Percentiles rank a stretch among this genome's conserved stretches.
Evolutionary conservation across 2,797 vertebrate species (phyloP).

Genomic region (Sebastolobus altivelis): DNA sequence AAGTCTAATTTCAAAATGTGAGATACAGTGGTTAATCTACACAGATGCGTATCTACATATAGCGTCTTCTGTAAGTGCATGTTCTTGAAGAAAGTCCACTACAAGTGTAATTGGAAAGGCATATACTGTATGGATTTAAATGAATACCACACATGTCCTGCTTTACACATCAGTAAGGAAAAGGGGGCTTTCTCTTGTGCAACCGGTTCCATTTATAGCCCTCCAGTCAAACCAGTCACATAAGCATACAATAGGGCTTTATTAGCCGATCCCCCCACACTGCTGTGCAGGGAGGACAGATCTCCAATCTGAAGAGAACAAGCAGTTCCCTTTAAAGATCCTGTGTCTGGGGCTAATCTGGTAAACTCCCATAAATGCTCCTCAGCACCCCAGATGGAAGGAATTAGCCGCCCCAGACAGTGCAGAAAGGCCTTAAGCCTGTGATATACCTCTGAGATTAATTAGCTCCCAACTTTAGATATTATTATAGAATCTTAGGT

Average conservation of each 20-base stretch:
- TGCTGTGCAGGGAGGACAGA: conserved; percentile 71
- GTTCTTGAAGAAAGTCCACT: conserved; percentile 62
- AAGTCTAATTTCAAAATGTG: conserved; percentile 72
- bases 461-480: conserved; percentile 85
- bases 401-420: conserved; percentile 81
- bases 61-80: conserved; percentile 64
- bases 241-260: conserved; percentile 76
- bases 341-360: conserved; percentile 82
- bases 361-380: conserved; percentile 84
- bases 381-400: conserved; percentile 78
- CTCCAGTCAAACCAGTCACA: conserved; percentile 71
- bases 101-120: conserved; percentile 69
- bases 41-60: conserved; percentile 77
- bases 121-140: conserved; percentile 73
- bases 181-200: conserved; percentile 55
- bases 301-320: conserved; percentile 83
- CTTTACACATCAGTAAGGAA: conserved; percentile 73
- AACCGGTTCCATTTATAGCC: conserved; percentile 76
- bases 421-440: conserved; percentile 76
- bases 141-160: conserved; percentile 64
- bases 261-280: conserved; percentile 67
- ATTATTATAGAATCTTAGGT: conserved; percentile 79
- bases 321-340: conserved; percentile 81
- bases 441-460: conserved; percentile 84
- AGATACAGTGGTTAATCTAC: conserved; percentile 73